Conservation (phyloP, 2,113 vertebrate species). For the Hemiprocne comata region DNA sequence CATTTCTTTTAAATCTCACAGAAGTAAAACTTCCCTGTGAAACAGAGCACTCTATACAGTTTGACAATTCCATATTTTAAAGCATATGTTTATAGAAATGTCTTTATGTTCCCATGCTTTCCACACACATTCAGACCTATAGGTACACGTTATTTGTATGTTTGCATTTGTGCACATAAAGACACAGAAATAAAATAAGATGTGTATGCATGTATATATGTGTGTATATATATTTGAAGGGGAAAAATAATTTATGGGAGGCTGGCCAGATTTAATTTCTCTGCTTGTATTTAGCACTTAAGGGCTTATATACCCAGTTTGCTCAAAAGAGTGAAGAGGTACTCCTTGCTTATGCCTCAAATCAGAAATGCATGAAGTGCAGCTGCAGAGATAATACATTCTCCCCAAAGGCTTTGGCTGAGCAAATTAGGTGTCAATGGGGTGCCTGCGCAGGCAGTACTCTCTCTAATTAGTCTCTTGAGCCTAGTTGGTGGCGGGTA, state of each 20-base stretch:
- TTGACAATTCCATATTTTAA: background rate
- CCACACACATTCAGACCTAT: background rate
- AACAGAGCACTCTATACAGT: background rate
- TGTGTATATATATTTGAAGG: conserved; percentile 11
- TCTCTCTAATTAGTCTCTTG: conserved; percentile 90
- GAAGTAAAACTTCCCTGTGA: background rate
- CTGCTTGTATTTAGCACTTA: conserved; percentile 78
- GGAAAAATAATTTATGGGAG: conserved; percentile 33
- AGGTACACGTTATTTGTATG: background rate
- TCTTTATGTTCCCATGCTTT: background rate
- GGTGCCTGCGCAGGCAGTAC: conserved; percentile 85
- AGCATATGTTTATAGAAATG: background rate
- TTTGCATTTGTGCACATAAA: background rate
- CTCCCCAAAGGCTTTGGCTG: conserved; percentile 87
- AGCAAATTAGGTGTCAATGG: conserved; percentile 91
- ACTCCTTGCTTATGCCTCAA: conserved; percentile 78
- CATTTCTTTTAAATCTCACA: background rate
- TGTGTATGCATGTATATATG: background rate
- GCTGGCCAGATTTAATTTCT: conserved; percentile 72
- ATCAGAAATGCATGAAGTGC: conserved; percentile 86
- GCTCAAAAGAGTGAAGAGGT: conserved; percentile 78
- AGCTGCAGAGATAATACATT: conserved; percentile 88
- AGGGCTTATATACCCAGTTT: conserved; percentile 77
- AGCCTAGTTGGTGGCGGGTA: conserved; percentile 87
- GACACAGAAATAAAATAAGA: background rate